Evolutionary conservation across 2,888 invertebrate species (phyloP).

Genomic region (Heliconius ismenius): DNA sequence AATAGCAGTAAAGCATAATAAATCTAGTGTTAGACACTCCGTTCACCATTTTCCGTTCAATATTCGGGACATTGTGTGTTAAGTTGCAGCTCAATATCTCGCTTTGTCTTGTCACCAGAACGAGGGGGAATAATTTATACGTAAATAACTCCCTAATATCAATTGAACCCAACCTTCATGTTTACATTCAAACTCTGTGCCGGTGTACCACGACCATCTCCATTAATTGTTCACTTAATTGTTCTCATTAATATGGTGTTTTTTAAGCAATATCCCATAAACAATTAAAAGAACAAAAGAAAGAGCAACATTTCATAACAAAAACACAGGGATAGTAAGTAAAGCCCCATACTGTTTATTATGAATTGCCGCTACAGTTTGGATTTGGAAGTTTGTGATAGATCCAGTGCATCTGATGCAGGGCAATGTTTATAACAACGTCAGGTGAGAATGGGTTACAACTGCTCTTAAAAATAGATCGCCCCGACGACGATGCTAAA

Average conservation of each 20-base stretch:
- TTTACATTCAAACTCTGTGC: not conserved
- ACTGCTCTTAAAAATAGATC: conserved; percentile 25
- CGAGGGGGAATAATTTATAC: too few species aligned
- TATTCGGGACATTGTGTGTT: not conserved
- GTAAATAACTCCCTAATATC: not conserved
- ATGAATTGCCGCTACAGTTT: not conserved
- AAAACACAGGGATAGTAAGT: not conserved
- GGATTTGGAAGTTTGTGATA: not conserved
- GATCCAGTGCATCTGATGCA: not conserved
- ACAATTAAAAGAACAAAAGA: not conserved
- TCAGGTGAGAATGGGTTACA: conserved; percentile 25
- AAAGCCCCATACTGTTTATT: not conserved
- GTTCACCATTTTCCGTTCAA: not conserved
- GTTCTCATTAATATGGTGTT: not conserved
- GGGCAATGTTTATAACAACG: conserved; percentile 10
- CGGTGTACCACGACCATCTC: not conserved
- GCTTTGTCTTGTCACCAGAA: not conserved
- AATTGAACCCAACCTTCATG: not conserved
- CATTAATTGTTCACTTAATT: not conserved
- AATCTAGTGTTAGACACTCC: not conserved
- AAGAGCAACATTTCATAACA: not conserved
- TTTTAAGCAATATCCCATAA: not conserved
- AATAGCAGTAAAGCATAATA: too few species aligned
- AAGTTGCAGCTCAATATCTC: not conserved
- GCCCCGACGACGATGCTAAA: not conserved